Percentiles rank a stretch among this genome's conserved stretches.
Evolutionary conservation across 1,140 invertebrate species (phyloP).

Genomic region (Hylaeus volcanicus): DNA sequence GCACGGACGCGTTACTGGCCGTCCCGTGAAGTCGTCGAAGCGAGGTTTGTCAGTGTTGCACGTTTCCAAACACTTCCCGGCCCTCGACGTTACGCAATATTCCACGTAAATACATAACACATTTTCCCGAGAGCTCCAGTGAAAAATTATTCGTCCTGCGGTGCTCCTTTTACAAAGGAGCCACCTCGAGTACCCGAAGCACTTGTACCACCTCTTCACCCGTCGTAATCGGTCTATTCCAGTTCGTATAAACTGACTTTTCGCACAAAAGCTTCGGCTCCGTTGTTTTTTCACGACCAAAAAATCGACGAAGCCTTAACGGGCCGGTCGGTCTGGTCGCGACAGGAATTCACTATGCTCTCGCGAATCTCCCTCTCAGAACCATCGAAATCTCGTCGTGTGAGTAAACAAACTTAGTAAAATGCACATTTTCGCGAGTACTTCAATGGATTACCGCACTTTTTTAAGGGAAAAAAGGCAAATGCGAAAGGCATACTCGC

Average conservation of each 20-base stretch:
- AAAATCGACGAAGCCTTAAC: slow-evolving; percentile 65
- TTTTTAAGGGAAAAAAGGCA: slow-evolving; percentile 57
- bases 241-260: slow-evolving; percentile 24
- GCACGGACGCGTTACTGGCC: slow-evolving; percentile 40
- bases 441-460: slow-evolving; percentile 56
- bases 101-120: slow-evolving; percentile 72
- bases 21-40: slow-evolving; percentile 37
- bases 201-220: slow-evolving; percentile 24
- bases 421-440: slow-evolving; percentile 63
- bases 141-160: slow-evolving; percentile 56
- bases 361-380: slow-evolving; percentile 48
- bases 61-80: slow-evolving; percentile 64
- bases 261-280: slow-evolving; percentile 34
- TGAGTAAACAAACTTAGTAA: slow-evolving; percentile 56
- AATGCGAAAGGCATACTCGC: slow-evolving; percentile 71
- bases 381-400: slow-evolving; percentile 62
- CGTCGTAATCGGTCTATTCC: slow-evolving; percentile 1
- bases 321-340: slow-evolving; percentile 69
- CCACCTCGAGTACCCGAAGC: slow-evolving; percentile 28
- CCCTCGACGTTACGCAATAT: slow-evolving; percentile 68
- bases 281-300: slow-evolving; percentile 58
- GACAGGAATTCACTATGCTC: slow-evolving; percentile 68
- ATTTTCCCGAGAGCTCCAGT: slow-evolving; percentile 48
- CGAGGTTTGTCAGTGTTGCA: slow-evolving; percentile 47
- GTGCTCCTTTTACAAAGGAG: slow-evolving; percentile 52